Base-by-base conservation (phyloP, 53 echinoderm and acorn worm genomes). In the Zoroaster sp. region DNA sequence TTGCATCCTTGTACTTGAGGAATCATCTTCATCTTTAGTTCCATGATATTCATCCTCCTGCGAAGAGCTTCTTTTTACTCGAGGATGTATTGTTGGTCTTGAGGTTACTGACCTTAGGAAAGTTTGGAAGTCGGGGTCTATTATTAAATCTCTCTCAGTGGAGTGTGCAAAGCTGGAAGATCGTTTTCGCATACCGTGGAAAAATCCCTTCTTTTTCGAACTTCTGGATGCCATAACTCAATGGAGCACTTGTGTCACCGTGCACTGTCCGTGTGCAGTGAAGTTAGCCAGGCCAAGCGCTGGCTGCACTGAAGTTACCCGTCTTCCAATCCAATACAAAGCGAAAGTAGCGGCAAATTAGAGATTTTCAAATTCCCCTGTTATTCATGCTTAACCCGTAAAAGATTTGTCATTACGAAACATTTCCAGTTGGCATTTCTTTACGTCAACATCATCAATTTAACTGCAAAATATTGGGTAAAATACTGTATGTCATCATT, bases 131-230 rank as follows among this genome's bases (percentile, higher is more conserved):
- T 81, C 81, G 30, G 66, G 17, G 33, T 66, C 36, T 20, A 32
- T 4, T 12, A 53, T 1, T 12, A 41, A 23, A 14, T 66, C 67
- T 13, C 39, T 43, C n/a, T 28, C 66, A 32, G 28, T 35, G 3
- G 81, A 42, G 33, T 67, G 66, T 42, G 44, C 67, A 12, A 81
- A 66, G 40, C 81, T 81, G 6, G 81, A 65, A 28, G 81, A 81
- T 14, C 81, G 81, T 66, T 81, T 81, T 67, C 67, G 66, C 68
- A 81, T 81, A 11, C 81, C 81, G 6, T 66, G 66, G 25, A 81
- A 66, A 66, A 81, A 67, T 17, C 54, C 78, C 37, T 78, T 78
- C 78, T 78, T 78, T 78, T 78, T 59, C 0, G 21, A 18, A 38
- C 20, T 78, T 59, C 59, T 54, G 51, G 78, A 78, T 37, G 78